Evolutionary conservation across 2,113 vertebrate genomes (phyloP), one percentile per base, ranked within the genome.

Genomic region (Hyperopisus bebe): DNA sequence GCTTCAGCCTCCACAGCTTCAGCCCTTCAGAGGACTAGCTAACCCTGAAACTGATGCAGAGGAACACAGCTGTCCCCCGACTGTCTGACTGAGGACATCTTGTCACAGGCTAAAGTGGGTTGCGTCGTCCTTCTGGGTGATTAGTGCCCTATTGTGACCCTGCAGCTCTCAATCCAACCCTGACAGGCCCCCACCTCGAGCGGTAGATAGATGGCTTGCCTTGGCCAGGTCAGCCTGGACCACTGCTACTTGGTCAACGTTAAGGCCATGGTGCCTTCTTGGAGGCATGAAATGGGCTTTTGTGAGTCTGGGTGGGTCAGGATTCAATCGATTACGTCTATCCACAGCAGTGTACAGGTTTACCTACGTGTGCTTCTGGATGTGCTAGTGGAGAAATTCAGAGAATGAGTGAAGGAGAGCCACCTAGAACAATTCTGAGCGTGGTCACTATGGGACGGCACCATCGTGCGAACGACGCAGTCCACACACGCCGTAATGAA

Each of bases 401-500:
- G 55, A 21, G 55, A 24, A 24, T 7, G 24, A 58, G 8, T n/a
- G 9, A 66, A 27, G 62, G 62, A 66, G 62, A 66, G 55, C 21
- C 55, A 58, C 21, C 5, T 7, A 62, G 62, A 66, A 66, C 24
- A 62, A 66, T 66, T n/a, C 58, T 27, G 58, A 66, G 24, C 24
- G 24, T 66, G 58, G 58, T 66, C 24, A n/a, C 58, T n/a, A 66
- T 66, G 58, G 55, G 58, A n/a, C 24, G 24, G 58, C 58, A 10
- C 58, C 21, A n/a, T 27, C n/a, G 24, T 27, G 95, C 92, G 92
- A 47, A 91, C 94, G 90, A 89, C 88, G 84, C 92, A 87, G 91
- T 92, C 92, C 92, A 94, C 94, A 94, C 94, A 95, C 93, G 94
- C 94, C 94, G 95, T 94, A 95, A 95, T 92, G 95, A 93, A 95